Evolutionary conservation across 2,888 invertebrate genomes (phyloP).

Genomic region (Pyralis farinalis): DNA sequence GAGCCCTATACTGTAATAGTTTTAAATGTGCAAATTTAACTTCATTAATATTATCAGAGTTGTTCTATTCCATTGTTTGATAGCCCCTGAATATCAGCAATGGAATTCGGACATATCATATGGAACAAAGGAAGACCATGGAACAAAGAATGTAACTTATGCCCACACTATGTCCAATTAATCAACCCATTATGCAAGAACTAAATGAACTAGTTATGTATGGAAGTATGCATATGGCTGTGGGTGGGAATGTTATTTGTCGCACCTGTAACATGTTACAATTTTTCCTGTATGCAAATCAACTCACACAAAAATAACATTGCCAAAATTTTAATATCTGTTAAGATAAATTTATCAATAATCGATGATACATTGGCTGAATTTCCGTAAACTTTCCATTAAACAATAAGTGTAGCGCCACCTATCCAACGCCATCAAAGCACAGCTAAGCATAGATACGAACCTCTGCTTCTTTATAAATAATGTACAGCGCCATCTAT

Average conservation of each 20-base stretch:
- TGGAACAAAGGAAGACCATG: neutral
- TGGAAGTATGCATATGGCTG: neutral
- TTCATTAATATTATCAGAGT: no score
- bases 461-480: constrained; percentile 3
- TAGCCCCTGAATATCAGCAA: no score
- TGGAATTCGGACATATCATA: constrained; percentile 1
- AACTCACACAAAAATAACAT: constrained; percentile 3
- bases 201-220: neutral
- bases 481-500: constrained; percentile 55
- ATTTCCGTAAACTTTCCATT: neutral
- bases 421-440: constrained; percentile 1
- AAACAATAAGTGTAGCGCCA: constrained; percentile 2
- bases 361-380: no score
- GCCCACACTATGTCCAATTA: neutral
- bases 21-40: no score
- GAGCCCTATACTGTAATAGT: no score
- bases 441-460: constrained; percentile 5
- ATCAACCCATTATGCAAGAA: neutral
- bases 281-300: constrained; percentile 13
- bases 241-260: neutral
- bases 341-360: no score
- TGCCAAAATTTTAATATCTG: no score
- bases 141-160: neutral
- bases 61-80: no score
- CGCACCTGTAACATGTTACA: neutral